Conservation (phyloP, 2,888 invertebrate species). For the Choreutis nemorana region DNA sequence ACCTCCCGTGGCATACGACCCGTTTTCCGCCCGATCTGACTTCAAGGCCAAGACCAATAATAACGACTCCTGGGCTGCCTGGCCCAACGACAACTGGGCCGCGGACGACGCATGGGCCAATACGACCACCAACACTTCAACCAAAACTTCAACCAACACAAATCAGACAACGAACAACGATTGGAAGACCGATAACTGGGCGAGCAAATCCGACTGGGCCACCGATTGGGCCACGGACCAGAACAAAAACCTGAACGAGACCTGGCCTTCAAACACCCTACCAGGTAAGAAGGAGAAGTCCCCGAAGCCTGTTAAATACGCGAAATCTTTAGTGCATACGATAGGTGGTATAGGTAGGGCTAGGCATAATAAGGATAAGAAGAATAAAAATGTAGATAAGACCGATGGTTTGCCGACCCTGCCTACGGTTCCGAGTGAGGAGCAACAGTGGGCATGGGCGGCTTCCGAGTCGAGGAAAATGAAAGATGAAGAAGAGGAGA, state of each 20-base stretch:
- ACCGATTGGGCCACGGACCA: slow-evolving; percentile 33
- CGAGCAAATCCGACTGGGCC: slow-evolving; percentile 34
- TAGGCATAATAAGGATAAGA: slow-evolving; percentile 39
- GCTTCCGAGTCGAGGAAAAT: slow-evolving; percentile 71
- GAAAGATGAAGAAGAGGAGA: slow-evolving; percentile 68
- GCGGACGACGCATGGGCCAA: slow-evolving; percentile 40
- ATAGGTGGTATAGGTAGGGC: slow-evolving; percentile 52
- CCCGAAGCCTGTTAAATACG: slow-evolving; percentile 54
- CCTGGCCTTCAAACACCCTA: slow-evolving; percentile 48
- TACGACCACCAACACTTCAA: slow-evolving; percentile 13
- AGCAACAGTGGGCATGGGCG: slow-evolving; percentile 78
- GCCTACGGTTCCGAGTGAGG: slow-evolving; percentile 59
- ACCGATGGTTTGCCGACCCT: slow-evolving; percentile 15
- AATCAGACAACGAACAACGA: slow-evolving; percentile 18
- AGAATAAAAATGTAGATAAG: slow-evolving; percentile 22
- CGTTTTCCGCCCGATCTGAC: slow-evolving; percentile 22
- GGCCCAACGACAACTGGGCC: slow-evolving; percentile 50
- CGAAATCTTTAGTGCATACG: slow-evolving; percentile 50
- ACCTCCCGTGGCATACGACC: slow-evolving; percentile 37
- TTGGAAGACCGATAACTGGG: slow-evolving; percentile 39
- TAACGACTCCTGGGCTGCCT: slow-evolving; percentile 53
- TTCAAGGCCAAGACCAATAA: slow-evolving; percentile 8
- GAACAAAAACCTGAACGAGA: slow-evolving; percentile 47
- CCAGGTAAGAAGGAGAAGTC: slow-evolving; percentile 56
- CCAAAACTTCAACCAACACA: slow-evolving; percentile 14